Evolutionary conservation across 2,797 vertebrate genomes (phyloP).

Genomic region (Spheniscus humboldti): DNA sequence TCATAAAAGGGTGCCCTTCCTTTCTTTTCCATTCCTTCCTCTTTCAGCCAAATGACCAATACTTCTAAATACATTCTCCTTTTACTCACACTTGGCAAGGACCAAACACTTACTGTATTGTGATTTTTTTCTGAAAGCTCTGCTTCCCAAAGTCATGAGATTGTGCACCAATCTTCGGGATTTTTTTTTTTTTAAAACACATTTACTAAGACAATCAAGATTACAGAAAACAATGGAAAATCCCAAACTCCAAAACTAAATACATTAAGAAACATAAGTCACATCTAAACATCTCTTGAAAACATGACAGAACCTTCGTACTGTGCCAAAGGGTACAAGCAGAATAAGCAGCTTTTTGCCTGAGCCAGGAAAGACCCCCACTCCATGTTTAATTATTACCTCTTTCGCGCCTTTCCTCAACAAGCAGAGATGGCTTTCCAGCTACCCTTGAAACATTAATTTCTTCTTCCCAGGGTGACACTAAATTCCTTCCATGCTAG

Average conservation of each 20-base stretch:
- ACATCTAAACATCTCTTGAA: background rate
- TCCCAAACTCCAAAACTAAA: background rate
- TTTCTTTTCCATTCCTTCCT: background rate
- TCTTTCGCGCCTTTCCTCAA: background rate
- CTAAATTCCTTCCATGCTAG: background rate
- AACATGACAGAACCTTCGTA: background rate
- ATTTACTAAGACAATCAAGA: background rate
- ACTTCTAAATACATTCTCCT: background rate
- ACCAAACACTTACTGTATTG: background rate
- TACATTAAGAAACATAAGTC: background rate
- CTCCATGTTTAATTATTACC: background rate
- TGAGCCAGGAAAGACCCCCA: background rate
- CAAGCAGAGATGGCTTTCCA: background rate
- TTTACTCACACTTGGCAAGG: background rate
- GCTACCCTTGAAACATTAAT: background rate
- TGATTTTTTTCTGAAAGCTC: background rate
- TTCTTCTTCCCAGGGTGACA: background rate
- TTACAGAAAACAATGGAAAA: background rate
- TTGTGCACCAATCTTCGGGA: background rate
- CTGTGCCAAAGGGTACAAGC: background rate
- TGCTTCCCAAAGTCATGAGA: background rate
- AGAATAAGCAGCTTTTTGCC: background rate
- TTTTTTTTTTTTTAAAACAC: background rate
- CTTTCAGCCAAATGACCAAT: background rate
- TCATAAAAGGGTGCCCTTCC: background rate